Conservation (phyloP, 1,140 invertebrate species). For the Drosophila serrata region DNA sequence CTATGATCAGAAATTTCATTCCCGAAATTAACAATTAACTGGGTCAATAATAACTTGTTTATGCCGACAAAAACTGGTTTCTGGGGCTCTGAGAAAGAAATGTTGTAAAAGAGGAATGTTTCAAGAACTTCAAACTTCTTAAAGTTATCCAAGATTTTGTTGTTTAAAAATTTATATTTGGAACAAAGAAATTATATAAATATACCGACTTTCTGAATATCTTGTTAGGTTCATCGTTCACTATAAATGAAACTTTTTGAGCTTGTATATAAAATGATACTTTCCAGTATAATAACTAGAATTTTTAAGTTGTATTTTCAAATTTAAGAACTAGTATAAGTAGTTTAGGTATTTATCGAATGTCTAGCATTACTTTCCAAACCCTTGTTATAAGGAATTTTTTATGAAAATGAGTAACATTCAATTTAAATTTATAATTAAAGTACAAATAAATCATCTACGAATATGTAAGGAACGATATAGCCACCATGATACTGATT, state of each 20-base stretch:
- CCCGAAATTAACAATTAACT: not conserved
- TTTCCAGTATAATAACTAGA: not conserved
- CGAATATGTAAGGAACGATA: not conserved
- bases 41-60: not conserved
- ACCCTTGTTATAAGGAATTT: too few relatives aligned
- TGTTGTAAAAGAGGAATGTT: too few relatives aligned
- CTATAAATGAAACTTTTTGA: too few relatives aligned
- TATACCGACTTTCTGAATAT: too few relatives aligned
- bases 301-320: not conserved
- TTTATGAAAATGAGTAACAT: not conserved
- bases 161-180: not conserved
- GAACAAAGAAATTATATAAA: not conserved
- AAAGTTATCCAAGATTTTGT: not conserved
- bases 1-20: not conserved
- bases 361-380: not conserved
- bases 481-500: not conserved
- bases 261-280: not conserved
- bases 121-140: too few relatives aligned
- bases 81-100: too few relatives aligned
- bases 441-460: not conserved
- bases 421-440: too few relatives aligned
- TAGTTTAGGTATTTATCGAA: not conserved
- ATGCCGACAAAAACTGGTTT: not conserved
- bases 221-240: too few relatives aligned
- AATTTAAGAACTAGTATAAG: not conserved